Conservation (phyloP, 2,888 invertebrate genomes). For the Norana najaformis region DNA sequence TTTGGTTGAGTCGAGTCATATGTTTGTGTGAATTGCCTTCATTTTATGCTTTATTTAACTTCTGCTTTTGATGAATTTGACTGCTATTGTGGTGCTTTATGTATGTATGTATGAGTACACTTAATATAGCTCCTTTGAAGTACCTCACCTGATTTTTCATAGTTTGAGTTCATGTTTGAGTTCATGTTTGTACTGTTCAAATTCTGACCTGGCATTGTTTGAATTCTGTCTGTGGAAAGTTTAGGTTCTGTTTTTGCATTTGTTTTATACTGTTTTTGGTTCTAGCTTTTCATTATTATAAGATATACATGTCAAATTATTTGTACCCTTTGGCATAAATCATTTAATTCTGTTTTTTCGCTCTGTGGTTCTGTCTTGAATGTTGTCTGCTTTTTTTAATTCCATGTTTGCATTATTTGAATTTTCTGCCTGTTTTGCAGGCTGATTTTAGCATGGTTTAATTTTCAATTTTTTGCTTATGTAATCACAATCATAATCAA, state of each 20-base stretch:
- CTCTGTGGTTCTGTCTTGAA: neutral
- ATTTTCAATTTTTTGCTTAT: no score
- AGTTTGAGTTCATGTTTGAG: neutral
- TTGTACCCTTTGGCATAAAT: neutral
- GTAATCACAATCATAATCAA: no score
- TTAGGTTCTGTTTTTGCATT: neutral
- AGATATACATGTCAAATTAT: neutral
- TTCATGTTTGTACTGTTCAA: neutral
- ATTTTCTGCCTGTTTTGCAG: neutral
- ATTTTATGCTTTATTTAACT: neutral
- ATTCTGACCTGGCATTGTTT: neutral
- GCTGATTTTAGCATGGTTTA: neutral
- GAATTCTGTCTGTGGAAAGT: neutral
- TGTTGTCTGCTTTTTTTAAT: neutral
- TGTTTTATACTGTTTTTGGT: neutral
- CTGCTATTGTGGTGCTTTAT: neutral
- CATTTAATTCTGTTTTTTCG: neutral
- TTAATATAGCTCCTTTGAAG: no score
- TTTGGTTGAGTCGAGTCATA: neutral
- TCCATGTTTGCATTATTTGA: neutral
- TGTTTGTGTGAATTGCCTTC: neutral
- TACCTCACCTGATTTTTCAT: neutral
- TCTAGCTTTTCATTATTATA: conserved; percentile 13
- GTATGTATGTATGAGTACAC: neutral
- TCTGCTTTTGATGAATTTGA: neutral